Evolutionary conservation across 2,113 vertebrate genomes (phyloP), one percentile per base, ranked within the genome.

Genomic region (Echinops telfairi): DNA sequence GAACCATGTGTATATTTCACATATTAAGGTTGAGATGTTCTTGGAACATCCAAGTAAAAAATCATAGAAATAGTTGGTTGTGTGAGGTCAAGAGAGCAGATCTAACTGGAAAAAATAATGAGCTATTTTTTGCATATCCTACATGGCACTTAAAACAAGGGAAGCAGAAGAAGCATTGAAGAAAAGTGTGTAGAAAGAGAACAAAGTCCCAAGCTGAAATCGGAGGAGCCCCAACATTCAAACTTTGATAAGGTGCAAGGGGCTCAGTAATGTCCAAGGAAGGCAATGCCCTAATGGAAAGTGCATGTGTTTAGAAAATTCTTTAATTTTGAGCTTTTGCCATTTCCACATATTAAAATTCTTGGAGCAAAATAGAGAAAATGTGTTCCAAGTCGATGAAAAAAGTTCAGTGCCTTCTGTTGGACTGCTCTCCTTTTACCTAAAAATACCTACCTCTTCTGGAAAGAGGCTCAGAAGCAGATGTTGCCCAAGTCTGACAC

Each of bases 311-410:
- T 38, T 60, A 89, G 38, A 33, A 70, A 15, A 77, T 27, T 66
- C 25, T 77, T 88, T 66, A 66, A 75, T 76, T 90, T 64, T 58
- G 70, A 79, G 10, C 10, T 33, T 33, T 81, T 84, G 33, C 75
- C 90, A 79, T 81, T 88, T 88, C 23, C 68, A 90, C 60, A 78
- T 86, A 68, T 2, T 94, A 68, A 38, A 20, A 3, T 85, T 88
- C 85, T 25, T 27, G 70, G 53, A 91, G 57, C 66, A 70, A 53
- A 53, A 53, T 23, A 62, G 60, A 68, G 25, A 53, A 86, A 83
- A 31, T 75, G 17, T 90, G 10, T 68, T 83, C 20, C 57, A 80
- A 60, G 66, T 25, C 38, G 19, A 62, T 31, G 38, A 95, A 23
- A 33, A 78, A 83, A 43, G 8, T 22, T 73, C n/a, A 31, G 29